Base-by-base conservation (phyloP, 2,888 invertebrate species). In the Pomacea canaliculata region DNA sequence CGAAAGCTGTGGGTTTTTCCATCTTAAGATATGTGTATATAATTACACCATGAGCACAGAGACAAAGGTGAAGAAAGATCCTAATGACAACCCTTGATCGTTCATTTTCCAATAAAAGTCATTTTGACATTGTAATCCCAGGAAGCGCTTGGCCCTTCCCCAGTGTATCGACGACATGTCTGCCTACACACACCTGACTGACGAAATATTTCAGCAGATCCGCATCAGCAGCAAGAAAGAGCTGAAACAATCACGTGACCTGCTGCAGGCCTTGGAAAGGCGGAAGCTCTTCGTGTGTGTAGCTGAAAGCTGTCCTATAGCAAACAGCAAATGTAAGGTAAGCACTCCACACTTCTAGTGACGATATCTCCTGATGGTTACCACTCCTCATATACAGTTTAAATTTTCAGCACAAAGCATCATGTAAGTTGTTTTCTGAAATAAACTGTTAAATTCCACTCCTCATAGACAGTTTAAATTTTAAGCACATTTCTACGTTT, bases 111-210 rank as follows among this genome's bases (percentile, higher is more conserved):
- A 60, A 7, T n/a, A 60, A 19, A 5, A 19, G 7, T 4, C n/a
- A 60, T 60, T 19, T 4, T 7, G n/a, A 19, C n/a, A 60, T 60
- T 60, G 16, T 37, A 70, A 23, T 71, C 27, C 16, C 49, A 76
- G 76, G 60, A n/a, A 7, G 8, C n/a, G 27, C 46, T n/a, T 16
- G 10, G 79, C 66, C 63, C 71, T 86, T 60, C 81, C 82, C 8
- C 81, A 86, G 49, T 70, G 81, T 13, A 81, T 83, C 9, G 49
- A 81, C 56, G 84, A 86, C 78, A 84, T 85, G 83, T 77, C 37
- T 23, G 85, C 85, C 37, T 86, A 78, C 81, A 76, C 79, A 7
- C 49, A 83, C 46, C 65, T 85, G 46, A 83, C 81, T 9, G 85
- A 85, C 75, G 62, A 78, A 62, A 73, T 84, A n/a, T 80, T 79